Base-by-base conservation (phyloP, 2,888 invertebrate genomes). In the Trachelus iudaicus region DNA sequence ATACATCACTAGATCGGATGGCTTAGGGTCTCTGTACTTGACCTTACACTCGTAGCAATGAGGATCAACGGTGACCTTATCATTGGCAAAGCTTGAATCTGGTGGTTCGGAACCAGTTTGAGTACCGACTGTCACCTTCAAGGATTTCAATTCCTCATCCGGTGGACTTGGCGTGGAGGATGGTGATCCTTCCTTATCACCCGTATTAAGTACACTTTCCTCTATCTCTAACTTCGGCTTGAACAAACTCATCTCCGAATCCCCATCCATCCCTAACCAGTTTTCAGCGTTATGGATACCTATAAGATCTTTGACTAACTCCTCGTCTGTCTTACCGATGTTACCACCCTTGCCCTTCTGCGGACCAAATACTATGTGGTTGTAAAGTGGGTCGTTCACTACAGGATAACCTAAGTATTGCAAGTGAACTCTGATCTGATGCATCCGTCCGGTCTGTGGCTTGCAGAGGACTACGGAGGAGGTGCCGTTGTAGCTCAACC, bases 341-440 rank as follows among this genome's bases (percentile, higher is more conserved):
- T 97, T 96, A 0, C 97, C 98, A 1, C 96, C 96, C 89, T 96
- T 96, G 4, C 99, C 86, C 86, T 98, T 97, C 78, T 96, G 93
- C 0, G 98, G 98, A 0, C 99, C 99, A 92, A 99, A 99, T 0
- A 98, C 98, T 2, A 95, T 95, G 92, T 98, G 97, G 92, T 99
- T 99, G 93, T 99, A 99, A 2, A 99, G 93, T 0, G 98, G 98
- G 92, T 99, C 99, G 91, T 99, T 99, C 11, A 98, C 96, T 77
- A 99, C 99, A 23, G 99, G 99, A 92, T 96, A 97, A 71, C 99
- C 99, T 88, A 99, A 94, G 92, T 97, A 99, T 92, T 99, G 99
- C 82, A 99, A 94, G 92, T 99, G 99, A 40, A 99, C 98, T 83
- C 99, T 94, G 86, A 99, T 99, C 93, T 99, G 99, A 92, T 99